phyloP scores from a whole-genome alignment of 2,113 vertebrate genomes.

The Alethe castanea region DNA sequence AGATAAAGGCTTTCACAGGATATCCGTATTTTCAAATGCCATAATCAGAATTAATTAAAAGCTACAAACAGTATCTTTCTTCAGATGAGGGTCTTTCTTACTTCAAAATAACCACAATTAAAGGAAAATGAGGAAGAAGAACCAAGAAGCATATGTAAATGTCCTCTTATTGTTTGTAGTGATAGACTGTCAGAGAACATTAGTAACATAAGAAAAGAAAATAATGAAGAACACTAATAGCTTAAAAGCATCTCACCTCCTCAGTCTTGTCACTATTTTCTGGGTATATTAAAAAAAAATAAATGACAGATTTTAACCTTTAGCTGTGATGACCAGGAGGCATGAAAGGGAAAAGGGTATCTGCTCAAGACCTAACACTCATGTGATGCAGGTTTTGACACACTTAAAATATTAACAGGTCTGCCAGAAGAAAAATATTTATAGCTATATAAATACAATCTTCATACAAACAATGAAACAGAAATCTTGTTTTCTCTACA shows the following conservation, averaged over 20 bases:
- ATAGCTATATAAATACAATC: neutral
- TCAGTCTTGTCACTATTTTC: neutral
- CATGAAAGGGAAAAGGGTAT: neutral
- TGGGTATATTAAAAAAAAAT: neutral
- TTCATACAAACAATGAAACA: neutral
- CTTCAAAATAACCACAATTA: neutral
- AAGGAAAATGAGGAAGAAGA: neutral
- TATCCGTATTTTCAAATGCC: neutral
- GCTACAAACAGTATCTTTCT: neutral
- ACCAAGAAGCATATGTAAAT: neutral
- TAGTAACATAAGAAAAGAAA: neutral
- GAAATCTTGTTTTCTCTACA: neutral
- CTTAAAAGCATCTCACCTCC: neutral
- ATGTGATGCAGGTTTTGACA: neutral
- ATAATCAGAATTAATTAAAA: neutral
- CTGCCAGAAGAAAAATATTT: neutral
- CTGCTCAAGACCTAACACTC: neutral
- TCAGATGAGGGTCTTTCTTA: neutral
- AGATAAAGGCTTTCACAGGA: neutral
- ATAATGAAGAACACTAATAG: neutral
- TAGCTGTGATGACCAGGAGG: neutral
- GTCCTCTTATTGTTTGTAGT: neutral
- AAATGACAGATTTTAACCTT: neutral
- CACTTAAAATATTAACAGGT: neutral
- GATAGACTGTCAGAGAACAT: neutral